Base-by-base conservation (phyloP, 2,888 invertebrate species). In the Acanthosoma haemorrhoidale region DNA sequence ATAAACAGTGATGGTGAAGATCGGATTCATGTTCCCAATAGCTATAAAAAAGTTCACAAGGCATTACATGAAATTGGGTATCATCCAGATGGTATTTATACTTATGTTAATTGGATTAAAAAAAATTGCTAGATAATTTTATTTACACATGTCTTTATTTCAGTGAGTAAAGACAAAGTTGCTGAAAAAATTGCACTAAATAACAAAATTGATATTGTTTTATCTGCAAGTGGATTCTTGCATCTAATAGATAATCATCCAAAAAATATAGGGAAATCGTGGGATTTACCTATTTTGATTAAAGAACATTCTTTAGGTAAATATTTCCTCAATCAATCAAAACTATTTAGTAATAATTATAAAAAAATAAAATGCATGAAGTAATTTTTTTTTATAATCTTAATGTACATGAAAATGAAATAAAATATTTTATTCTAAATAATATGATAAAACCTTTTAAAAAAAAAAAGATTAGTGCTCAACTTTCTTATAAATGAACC, bases 131-230 rank as follows among this genome's bases (percentile, higher is more conserved):
- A 25, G 0, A 25, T 13, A 25, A 59, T 59, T 15, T 4, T 57
- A 51, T 1, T 51, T 43, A 2, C 18, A 13, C 38, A 0, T 59
- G 1, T 58, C 25, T 68, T 16, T 58, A 3, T 68, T 68, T 36
- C 16, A 68, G 70, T 70, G 13, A 70, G 70, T 29, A 63, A 57
- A 41, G 70, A 70, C 38, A 57, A 64, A 57, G n/a, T 70, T 3
- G 34, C 63, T 9, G 70, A 64, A 38, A 31, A 13, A 2, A 18
- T 64, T 15, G 63, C 63, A 15, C 4, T 57, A 5, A 11, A 13
- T n/a, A 51, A 38, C 15, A 8, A 31, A 29, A 57, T 57, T 25
- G 16, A 70, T n/a, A 18, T 70, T 4, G 70, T 70, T 8, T 13
- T 70, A 16, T 64, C 57, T n/a, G 25, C 64, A 4, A 70, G 70